Percentiles rank a stretch among this genome's conserved stretches.
Evolutionary conservation across 1,140 invertebrate species (phyloP).

Genomic region (Samia ricini): DNA sequence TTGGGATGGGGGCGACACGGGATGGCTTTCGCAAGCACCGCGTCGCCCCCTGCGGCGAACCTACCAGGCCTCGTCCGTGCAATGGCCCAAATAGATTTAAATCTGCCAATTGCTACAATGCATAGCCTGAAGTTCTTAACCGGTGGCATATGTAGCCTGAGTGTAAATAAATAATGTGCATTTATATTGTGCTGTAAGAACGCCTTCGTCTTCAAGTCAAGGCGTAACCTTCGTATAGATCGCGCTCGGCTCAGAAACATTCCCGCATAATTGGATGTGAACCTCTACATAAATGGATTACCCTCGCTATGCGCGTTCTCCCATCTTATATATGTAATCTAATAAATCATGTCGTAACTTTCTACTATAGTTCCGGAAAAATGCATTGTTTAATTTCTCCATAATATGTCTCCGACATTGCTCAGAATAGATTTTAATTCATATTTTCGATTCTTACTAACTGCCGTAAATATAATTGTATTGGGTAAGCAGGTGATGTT

Average conservation of each 20-base stretch:
- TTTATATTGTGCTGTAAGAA: background rate
- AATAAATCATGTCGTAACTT: constrained; percentile 19
- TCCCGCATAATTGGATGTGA: constrained; percentile 28
- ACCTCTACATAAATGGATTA: constrained; percentile 23
- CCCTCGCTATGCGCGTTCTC: constrained; percentile 26
- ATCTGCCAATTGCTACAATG: too few relatives aligned
- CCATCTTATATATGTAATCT: constrained; percentile 19
- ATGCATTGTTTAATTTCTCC: background rate
- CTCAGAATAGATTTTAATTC: too few relatives aligned
- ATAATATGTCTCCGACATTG: too few relatives aligned
- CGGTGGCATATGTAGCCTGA: background rate
- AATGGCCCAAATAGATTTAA: too few relatives aligned
- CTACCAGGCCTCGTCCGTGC: too few relatives aligned
- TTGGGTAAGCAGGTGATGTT: too few relatives aligned
- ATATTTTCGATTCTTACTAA: too few relatives aligned
- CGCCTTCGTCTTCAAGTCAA: constrained; percentile 20
- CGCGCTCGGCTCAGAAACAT: background rate
- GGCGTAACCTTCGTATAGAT: constrained; percentile 22
- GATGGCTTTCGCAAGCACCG: too few relatives aligned
- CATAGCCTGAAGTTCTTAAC: too few relatives aligned
- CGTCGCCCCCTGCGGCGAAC: too few relatives aligned
- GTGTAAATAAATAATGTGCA: background rate
- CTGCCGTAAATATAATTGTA: too few relatives aligned
- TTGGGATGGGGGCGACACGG: too few relatives aligned
- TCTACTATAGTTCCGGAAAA: background rate